Evolutionary conservation across 2,113 vertebrate genomes (phyloP).

Genomic region (Neogale vison): DNA sequence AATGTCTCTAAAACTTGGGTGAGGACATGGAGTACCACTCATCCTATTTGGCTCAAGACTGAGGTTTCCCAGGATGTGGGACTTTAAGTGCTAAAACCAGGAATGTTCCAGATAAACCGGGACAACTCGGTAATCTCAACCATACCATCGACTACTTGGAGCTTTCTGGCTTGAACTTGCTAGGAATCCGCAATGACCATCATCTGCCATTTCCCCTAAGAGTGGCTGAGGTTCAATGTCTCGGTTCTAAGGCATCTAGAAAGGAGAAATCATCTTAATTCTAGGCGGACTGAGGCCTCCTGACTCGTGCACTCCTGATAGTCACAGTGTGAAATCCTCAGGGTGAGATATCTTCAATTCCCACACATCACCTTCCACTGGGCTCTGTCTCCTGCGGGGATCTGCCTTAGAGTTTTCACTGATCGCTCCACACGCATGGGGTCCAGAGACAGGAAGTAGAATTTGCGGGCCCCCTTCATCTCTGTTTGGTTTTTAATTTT

Average conservation of each 20-base stretch:
- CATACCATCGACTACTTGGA: background rate
- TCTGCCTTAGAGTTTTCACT: background rate
- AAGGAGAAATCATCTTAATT: background rate
- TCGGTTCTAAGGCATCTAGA: background rate
- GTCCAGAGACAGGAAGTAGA: background rate
- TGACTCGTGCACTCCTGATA: background rate
- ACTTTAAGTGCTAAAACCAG: background rate
- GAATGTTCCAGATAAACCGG: no score
- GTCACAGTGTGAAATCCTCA: background rate
- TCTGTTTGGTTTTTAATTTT: background rate
- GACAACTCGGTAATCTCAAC: no score
- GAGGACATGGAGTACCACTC: background rate
- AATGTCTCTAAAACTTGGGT: background rate
- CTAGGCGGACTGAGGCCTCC: background rate
- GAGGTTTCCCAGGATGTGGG: background rate
- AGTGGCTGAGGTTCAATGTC: background rate
- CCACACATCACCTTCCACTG: accelerated
- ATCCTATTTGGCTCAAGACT: background rate
- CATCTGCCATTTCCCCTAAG: background rate
- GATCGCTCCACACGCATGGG: background rate
- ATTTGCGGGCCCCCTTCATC: background rate
- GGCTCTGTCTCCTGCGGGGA: no score
- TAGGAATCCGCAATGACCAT: background rate
- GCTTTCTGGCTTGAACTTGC: background rate
- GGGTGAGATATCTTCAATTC: no score